These are phyloP conservation scores for Chlorocebus sabaeus DNA, from an alignment of 2,113 vertebrate genomes.

Conservation along the genomic window DNA sequence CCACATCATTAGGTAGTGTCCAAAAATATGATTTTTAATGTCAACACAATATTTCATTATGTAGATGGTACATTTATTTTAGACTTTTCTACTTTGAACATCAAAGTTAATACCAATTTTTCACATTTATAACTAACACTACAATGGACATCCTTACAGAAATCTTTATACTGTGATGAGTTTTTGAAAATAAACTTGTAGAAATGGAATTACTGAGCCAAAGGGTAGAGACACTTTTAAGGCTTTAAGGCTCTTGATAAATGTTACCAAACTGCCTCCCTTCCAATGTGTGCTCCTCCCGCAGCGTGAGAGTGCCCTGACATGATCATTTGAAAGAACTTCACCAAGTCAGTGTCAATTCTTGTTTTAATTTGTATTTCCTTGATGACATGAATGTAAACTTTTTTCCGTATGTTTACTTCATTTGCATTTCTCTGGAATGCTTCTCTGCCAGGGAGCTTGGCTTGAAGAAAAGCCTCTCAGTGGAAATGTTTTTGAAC, in stretches of 20 bases:
- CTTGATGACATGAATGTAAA: background rate
- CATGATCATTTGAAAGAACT: background rate
- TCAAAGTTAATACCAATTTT: background rate
- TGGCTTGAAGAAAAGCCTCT: background rate
- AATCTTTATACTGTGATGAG: background rate
- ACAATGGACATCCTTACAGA: background rate
- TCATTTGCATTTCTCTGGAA: background rate
- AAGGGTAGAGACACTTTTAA: background rate
- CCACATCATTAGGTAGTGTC: background rate
- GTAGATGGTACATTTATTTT: background rate
- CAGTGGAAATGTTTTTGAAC: background rate
- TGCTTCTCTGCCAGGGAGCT: background rate
- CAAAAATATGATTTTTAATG: background rate
- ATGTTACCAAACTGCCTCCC: background rate
- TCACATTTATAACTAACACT: background rate
- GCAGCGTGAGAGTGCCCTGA: background rate
- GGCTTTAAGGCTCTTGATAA: background rate
- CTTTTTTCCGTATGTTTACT: background rate
- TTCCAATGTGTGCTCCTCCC: background rate
- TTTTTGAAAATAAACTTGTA: background rate
- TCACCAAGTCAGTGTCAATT: background rate
- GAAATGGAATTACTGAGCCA: background rate
- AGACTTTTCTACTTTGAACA: background rate
- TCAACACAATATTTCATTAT: background rate
- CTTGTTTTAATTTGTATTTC: slow-evolving; percentile 41